Conservation (phyloP, 2,888 invertebrate genomes). For the Sinelater perroti region DNA sequence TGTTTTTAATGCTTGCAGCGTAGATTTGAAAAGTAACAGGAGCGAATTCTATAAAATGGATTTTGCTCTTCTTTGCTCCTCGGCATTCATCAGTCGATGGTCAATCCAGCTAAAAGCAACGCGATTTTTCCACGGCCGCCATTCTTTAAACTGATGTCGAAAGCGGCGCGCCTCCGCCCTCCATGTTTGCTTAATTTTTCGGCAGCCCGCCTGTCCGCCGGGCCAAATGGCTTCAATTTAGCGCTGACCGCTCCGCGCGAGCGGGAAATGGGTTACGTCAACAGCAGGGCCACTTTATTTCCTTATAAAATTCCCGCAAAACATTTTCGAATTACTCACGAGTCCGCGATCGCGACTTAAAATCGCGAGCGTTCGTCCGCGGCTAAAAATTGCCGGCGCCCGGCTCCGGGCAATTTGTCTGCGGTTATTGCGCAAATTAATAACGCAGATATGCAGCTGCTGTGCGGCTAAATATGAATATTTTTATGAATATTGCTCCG, state of each 20-base stretch:
- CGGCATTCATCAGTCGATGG: too few species aligned
- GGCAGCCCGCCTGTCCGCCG: slow-evolving; percentile 4
- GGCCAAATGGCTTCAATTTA: slow-evolving; percentile 23
- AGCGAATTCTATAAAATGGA: too few species aligned
- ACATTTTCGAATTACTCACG: slow-evolving; percentile 8
- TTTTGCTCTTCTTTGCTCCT: too few species aligned
- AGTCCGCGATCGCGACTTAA: slow-evolving; percentile 13
- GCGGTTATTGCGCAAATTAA: slow-evolving; percentile 44
- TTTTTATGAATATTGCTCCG: slow-evolving; percentile 42
- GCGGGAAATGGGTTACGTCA: slow-evolving; percentile 16
- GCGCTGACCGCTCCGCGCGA: slow-evolving; percentile 8
- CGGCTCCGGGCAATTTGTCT: slow-evolving; percentile 42
- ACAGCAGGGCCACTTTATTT: slow-evolving; percentile 11
- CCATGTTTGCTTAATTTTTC: slow-evolving; percentile 16
- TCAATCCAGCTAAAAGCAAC: too few species aligned
- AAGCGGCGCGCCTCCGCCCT: slow-evolving; percentile 6
- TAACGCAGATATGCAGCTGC: slow-evolving; percentile 45
- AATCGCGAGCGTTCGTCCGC: slow-evolving; percentile 16
- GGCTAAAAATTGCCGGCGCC: slow-evolving; percentile 22
- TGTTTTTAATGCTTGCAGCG: too few species aligned
- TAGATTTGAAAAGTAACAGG: too few species aligned
- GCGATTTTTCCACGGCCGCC: too few species aligned
- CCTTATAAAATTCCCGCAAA: slow-evolving; percentile 6
- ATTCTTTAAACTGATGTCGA: too few species aligned
- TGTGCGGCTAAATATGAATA: slow-evolving; percentile 43